Evolutionary conservation across 2,888 invertebrate species (phyloP).

Genomic region (Phyllotreta cruciferae): DNA sequence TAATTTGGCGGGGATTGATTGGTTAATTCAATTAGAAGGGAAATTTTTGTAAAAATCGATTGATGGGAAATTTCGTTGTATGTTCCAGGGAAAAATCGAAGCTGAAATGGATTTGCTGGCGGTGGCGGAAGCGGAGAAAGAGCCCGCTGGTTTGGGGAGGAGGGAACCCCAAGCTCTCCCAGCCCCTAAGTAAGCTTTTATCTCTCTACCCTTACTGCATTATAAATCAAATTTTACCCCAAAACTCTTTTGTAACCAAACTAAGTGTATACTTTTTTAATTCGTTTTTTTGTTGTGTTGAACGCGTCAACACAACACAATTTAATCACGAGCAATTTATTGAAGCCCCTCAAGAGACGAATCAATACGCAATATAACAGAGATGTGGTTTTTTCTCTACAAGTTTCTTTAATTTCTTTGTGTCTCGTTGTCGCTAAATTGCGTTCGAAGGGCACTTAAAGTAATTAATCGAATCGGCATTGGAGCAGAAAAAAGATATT

Average conservation of each 20-base stretch:
- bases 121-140: constrained; percentile 65
- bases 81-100: constrained; percentile 72
- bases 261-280: constrained; percentile 3
- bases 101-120: constrained; percentile 69
- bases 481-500: background rate
- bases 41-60: too few species aligned
- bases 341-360: constrained; percentile 21
- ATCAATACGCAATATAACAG: background rate
- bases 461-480: background rate
- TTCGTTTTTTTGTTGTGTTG: constrained; percentile 6
- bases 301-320: constrained; percentile 17
- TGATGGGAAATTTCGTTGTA: constrained; percentile 3
- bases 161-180: constrained; percentile 69
- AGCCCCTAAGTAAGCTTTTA: constrained; percentile 66
- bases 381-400: too few species aligned
- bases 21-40: constrained; percentile 5
- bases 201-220: background rate
- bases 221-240: too few species aligned
- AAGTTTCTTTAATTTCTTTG: too few species aligned
- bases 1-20: background rate
- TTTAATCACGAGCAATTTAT: constrained; percentile 26
- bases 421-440: constrained; percentile 2
- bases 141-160: constrained; percentile 72
- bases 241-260: too few species aligned
- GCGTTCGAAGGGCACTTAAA: background rate